phyloP scores from a whole-genome alignment of 2,888 invertebrate genomes.

The Andrena trimmerana region DNA sequence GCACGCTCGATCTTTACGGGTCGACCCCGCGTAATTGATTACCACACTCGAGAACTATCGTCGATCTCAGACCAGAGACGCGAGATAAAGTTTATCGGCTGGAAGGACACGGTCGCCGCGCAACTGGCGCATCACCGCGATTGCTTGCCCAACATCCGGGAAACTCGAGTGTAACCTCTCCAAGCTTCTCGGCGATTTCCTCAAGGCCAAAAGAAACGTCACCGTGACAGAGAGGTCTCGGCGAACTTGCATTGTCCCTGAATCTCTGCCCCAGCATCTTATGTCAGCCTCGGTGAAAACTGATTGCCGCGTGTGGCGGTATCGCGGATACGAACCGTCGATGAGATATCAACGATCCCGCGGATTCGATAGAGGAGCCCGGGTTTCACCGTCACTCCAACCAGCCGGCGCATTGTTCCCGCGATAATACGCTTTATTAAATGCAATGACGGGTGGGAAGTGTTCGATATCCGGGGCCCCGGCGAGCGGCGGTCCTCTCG shows the following conservation, averaged over 20 bases:
- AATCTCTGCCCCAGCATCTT: neutral
- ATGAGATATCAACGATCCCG: neutral
- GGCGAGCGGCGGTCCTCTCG: neutral
- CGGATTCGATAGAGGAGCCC: neutral
- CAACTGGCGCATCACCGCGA: slow-evolving; percentile 16
- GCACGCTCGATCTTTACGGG: neutral
- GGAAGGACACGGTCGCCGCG: neutral
- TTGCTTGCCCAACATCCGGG: slow-evolving; percentile 19
- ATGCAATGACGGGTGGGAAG: neutral
- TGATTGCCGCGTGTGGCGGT: neutral
- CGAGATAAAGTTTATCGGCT: slow-evolving; percentile 15
- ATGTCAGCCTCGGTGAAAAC: neutral
- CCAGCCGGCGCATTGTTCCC: neutral
- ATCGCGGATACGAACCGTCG: neutral
- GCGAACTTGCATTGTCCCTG: neutral
- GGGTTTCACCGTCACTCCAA: neutral
- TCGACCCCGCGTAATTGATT: slow-evolving; percentile 23
- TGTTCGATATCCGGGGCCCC: too few relatives aligned
- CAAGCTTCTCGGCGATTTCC: neutral
- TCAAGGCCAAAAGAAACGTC: slow-evolving; percentile 9
- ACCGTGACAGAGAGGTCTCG: neutral
- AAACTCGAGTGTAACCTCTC: slow-evolving; percentile 3
- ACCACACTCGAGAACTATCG: neutral
- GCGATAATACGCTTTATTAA: slow-evolving; percentile 24
- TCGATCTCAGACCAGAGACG: neutral